These are phyloP conservation scores for Cryptotermes secundus DNA, from an alignment of 1,140 invertebrate species.

Conservation along the genomic window DNA sequence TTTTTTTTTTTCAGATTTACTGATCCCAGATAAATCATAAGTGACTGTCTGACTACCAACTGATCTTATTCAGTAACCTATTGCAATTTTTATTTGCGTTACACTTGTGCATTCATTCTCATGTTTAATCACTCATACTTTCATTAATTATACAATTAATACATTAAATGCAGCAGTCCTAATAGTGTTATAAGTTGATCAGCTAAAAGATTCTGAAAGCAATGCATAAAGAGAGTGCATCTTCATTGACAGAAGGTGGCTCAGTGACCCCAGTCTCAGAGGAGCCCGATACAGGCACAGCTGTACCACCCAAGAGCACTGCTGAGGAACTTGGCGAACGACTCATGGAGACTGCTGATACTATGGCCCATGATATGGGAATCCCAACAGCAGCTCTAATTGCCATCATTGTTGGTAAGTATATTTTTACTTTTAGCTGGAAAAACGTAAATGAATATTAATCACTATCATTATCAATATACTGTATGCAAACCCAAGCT, in stretches of 20 bases:
- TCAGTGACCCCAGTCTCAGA: background rate
- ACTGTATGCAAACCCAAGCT: no score
- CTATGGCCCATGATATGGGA: conserved; percentile 22
- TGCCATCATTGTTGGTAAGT: conserved; percentile 31
- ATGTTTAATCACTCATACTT: background rate
- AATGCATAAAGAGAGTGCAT: background rate
- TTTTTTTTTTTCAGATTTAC: no score
- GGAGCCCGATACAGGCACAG: background rate
- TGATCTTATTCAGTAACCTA: no score
- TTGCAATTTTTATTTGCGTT: background rate
- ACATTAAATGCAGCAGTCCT: background rate
- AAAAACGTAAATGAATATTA: no score
- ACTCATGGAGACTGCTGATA: background rate
- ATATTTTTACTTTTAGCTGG: background rate
- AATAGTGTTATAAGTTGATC: background rate
- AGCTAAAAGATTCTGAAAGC: no score
- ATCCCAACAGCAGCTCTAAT: conserved; percentile 20
- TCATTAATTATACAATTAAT: background rate
- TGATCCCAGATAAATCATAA: no score
- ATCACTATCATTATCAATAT: no score
- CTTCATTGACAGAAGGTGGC: background rate
- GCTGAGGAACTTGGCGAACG: conserved; percentile 11
- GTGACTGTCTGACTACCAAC: no score
- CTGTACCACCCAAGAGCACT: background rate
- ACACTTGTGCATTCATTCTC: background rate